Evolutionary conservation across 2,888 invertebrate species (phyloP), one percentile per base, ranked within the genome.

Genomic region (Noctuana brunneofusca): DNA sequence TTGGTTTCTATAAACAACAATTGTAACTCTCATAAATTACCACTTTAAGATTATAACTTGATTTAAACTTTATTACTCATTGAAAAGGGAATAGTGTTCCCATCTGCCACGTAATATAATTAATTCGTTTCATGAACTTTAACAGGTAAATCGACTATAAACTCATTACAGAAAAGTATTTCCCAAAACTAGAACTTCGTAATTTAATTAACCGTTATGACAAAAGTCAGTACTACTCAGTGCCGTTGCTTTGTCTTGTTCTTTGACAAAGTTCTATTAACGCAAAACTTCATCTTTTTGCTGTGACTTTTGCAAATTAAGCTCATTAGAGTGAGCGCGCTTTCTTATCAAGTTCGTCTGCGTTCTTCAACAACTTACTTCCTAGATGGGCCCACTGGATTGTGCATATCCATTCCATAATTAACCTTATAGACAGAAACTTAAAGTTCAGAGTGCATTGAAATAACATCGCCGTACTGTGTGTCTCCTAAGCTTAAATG

Each of bases 271-370:
- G 73, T 76, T 78, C 71, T 76, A 80, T 80, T 77, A 76, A 77
- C 73, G 70, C 22, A 65, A 69, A 72, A 76, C 73, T 75, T 73
- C 74, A 76, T 80, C 75, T 76, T 74, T 75, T 72, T 72, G 71
- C 72, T 76, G 81, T 79, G 84, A 84, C 85, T 86, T 80, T 81
- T 75, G 79, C 82, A 86, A 87, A 87, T 87, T 81, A 84, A 83
- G 82, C 83, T 84, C 83, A 86, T 87, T 87, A 82, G 70, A 71
- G 69, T 64, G 71, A 69, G 67, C 70, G 69, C 65, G 64, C 70
- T 65, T 66, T 69, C 71, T 71, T 70, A 71, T 71, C 71, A 65
- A 73, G 66, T 69, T 68, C 65, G 73, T 69, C 69, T 71, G 75
- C 75, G 62, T 62, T 76, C 78, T 75, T 75, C 67, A 64, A 63